These are phyloP conservation scores for Andrena trimmerana DNA, from an alignment of 2,888 invertebrate genomes.

Conservation along the genomic window DNA sequence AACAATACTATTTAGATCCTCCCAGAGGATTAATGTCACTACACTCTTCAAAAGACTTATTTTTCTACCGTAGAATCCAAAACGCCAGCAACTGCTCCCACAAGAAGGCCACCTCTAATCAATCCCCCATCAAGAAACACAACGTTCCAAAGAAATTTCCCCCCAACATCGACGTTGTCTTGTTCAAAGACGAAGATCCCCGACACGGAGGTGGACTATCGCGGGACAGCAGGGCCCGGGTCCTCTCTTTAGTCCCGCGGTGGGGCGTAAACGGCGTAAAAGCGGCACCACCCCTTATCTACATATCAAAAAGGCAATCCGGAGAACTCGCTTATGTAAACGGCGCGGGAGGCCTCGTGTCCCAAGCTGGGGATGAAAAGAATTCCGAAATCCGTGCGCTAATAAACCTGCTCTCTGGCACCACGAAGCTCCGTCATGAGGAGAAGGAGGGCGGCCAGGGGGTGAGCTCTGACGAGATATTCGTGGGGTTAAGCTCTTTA, in stretches of 20 bases:
- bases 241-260: slow-evolving; percentile 64
- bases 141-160: background rate
- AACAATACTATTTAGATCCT: no score
- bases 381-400: slow-evolving; percentile 84
- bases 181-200: slow-evolving; percentile 40
- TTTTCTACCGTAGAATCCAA: no score
- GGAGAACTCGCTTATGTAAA: slow-evolving; percentile 85
- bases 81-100: no score
- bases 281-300: slow-evolving; percentile 83
- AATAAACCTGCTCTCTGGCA: slow-evolving; percentile 83
- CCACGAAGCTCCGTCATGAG: slow-evolving; percentile 60
- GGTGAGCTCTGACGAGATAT: slow-evolving; percentile 83
- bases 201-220: slow-evolving; percentile 47
- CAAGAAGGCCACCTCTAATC: no score
- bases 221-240: slow-evolving; percentile 48
- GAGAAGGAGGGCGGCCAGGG: slow-evolving; percentile 27
- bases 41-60: no score
- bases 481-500: slow-evolving; percentile 83
- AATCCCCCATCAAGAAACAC: background rate
- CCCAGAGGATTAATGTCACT: no score
- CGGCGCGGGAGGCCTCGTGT: slow-evolving; percentile 80
- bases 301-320: slow-evolving; percentile 86
- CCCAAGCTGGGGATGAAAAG: slow-evolving; percentile 82
- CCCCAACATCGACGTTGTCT: background rate
- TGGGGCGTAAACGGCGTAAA: slow-evolving; percentile 83